Percentiles rank a stretch among this genome's conserved stretches.
Conservation (phyloP, 2,888 invertebrate species). For the Morinoia aosen region DNA sequence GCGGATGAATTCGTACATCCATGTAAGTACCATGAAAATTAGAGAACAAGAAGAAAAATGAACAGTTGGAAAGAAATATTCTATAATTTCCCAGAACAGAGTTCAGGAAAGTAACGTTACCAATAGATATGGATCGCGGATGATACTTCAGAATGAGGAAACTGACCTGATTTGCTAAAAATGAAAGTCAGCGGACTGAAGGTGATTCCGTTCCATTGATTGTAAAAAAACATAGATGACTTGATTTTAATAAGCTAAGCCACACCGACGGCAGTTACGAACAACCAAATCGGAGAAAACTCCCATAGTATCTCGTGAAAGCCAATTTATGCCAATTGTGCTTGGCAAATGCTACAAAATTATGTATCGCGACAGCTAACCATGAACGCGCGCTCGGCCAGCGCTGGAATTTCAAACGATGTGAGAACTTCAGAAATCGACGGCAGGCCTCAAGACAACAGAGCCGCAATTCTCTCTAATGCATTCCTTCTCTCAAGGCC, state of each 20-base stretch:
- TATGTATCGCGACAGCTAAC: background rate
- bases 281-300: background rate
- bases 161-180: background rate
- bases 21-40: no score
- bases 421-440: background rate
- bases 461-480: background rate
- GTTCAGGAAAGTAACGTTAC: no score
- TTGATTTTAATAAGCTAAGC: background rate
- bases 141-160: background rate
- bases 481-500: background rate
- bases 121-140: no score
- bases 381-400: background rate
- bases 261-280: background rate
- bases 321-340: background rate
- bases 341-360: background rate
- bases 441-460: background rate
- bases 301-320: background rate
- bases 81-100: no score
- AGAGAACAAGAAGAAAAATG: no score
- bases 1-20: no score
- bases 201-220: background rate
- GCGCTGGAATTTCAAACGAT: background rate
- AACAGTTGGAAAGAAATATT: no score
- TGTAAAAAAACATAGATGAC: background rate
- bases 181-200: background rate